phyloP scores from a whole-genome alignment of 1,140 invertebrate genomes.

The Nebria ingens region DNA sequence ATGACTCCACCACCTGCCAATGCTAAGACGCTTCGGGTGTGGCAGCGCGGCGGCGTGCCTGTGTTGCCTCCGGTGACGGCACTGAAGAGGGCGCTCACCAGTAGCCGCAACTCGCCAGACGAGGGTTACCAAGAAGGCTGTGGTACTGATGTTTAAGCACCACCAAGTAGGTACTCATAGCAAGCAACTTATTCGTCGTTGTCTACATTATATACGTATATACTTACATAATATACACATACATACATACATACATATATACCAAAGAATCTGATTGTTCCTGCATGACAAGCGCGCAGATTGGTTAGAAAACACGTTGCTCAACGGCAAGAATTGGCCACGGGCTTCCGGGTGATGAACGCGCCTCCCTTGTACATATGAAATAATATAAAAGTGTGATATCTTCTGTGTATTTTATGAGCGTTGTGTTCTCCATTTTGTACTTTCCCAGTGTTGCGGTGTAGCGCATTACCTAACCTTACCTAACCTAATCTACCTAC shows the following conservation, averaged over 20 bases:
- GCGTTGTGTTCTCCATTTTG: neutral
- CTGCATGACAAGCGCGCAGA: neutral
- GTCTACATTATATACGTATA: too few species aligned
- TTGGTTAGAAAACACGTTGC: neutral
- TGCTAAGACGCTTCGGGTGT: constrained; percentile 70
- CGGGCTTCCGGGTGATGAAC: constrained; percentile 2
- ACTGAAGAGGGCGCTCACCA: constrained; percentile 64
- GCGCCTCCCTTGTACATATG: constrained; percentile 1
- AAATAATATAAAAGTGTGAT: constrained; percentile 6
- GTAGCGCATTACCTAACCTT: too few species aligned
- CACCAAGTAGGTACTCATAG: too few species aligned
- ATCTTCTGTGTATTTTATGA: neutral
- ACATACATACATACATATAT: neutral
- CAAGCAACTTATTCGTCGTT: too few species aligned
- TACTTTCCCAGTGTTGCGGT: neutral
- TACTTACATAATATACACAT: neutral
- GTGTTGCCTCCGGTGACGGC: constrained; percentile 71
- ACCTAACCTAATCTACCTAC: neutral
- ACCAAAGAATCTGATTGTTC: constrained; percentile 3
- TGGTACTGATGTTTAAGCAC: constrained; percentile 75
- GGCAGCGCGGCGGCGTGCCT: constrained; percentile 71
- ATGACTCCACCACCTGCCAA: constrained; percentile 34
- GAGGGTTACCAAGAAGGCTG: constrained; percentile 87
- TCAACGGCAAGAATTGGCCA: neutral
- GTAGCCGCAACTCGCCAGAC: constrained; percentile 73